phyloP scores from a whole-genome alignment of 2,888 invertebrate species.

The Agapetus fuscipes region DNA sequence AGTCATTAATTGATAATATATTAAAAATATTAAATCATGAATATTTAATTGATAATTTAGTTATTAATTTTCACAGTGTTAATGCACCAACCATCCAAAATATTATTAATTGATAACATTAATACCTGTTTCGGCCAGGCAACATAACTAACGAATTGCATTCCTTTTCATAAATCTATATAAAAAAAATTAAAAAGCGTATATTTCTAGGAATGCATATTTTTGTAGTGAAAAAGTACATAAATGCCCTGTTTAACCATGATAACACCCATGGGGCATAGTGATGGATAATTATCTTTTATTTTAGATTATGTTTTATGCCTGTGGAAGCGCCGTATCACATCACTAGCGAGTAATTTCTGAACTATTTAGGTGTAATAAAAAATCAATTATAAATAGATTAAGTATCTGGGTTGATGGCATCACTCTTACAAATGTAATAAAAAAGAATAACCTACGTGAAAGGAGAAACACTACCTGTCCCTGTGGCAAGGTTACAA shows the following conservation, averaged over 20 bases:
- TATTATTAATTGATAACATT: too few relatives aligned
- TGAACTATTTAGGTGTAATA: not conserved
- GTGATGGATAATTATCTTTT: not conserved
- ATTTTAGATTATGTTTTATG: not conserved
- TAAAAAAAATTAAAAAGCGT: not conserved
- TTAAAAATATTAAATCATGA: not conserved
- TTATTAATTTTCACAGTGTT: too few relatives aligned
- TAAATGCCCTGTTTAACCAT: not conserved
- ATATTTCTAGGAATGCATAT: too few relatives aligned
- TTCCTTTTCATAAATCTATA: too few relatives aligned
- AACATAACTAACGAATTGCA: too few relatives aligned
- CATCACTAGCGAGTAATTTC: not conserved
- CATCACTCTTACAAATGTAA: too few relatives aligned
- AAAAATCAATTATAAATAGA: not conserved
- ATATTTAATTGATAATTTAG: not conserved
- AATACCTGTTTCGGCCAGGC: too few relatives aligned
- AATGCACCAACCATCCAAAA: too few relatives aligned
- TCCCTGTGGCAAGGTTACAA: too few relatives aligned
- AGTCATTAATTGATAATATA: not conserved
- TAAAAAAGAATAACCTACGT: not conserved
- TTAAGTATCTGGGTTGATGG: not conserved
- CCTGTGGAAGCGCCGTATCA: not conserved
- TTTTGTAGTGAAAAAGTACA: not conserved
- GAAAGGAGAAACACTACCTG: not conserved
- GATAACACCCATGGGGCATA: not conserved